These are phyloP conservation scores for Castor canadensis DNA, from an alignment of 2,113 vertebrate species.

Conservation along the genomic window DNA sequence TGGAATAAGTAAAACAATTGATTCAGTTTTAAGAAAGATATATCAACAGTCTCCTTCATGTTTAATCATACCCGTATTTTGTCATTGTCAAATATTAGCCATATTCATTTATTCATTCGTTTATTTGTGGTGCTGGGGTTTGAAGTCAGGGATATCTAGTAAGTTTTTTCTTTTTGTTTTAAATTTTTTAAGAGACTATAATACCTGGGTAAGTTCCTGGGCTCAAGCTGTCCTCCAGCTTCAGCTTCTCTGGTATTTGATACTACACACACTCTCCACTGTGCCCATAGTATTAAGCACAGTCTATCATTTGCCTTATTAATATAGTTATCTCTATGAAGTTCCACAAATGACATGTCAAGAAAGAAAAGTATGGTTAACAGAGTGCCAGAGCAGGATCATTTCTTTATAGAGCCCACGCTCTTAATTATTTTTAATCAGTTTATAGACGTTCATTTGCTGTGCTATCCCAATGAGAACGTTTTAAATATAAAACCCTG, in stretches of 20 bases:
- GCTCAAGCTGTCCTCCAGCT: too few species aligned
- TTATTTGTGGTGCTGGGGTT: too few species aligned
- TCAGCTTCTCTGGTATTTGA: too few species aligned
- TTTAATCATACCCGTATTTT: not conserved
- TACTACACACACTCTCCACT: too few species aligned
- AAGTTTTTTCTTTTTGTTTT: not conserved
- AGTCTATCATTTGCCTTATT: not conserved
- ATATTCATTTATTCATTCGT: too few species aligned
- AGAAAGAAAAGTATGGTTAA: not conserved
- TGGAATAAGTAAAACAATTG: not conserved
- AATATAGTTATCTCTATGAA: not conserved
- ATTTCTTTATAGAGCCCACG: not conserved
- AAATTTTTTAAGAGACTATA: not conserved
- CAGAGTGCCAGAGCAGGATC: not conserved
- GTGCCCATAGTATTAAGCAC: not conserved
- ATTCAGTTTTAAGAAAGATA: not conserved
- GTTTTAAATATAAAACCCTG: not conserved
- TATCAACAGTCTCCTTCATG: too few species aligned
- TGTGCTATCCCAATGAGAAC: not conserved
- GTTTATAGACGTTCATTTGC: not conserved
- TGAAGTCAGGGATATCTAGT: too few species aligned
- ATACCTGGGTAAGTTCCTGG: too few species aligned
- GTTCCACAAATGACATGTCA: not conserved
- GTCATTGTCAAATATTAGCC: not conserved
- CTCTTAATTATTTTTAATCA: not conserved